These are phyloP conservation scores for Arctia plantaginis DNA, from an alignment of 2,888 invertebrate species.

Conservation along the genomic window DNA sequence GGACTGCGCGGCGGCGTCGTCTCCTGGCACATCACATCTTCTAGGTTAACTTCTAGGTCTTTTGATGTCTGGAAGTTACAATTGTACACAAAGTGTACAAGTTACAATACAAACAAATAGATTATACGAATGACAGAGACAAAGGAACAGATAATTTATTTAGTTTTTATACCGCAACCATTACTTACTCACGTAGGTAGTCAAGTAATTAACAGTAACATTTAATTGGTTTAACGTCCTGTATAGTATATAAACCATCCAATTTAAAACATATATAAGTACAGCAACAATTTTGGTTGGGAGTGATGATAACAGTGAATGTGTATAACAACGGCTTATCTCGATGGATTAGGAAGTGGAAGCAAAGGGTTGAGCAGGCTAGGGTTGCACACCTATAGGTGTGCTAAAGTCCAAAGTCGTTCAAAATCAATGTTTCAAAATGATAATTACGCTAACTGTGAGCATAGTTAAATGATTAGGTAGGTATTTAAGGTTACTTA, in stretches of 20 bases:
- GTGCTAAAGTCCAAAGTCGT: too few species aligned
- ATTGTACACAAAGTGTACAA: too few species aligned
- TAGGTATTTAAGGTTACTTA: too few species aligned
- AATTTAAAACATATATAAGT: not conserved
- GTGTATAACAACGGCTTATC: not conserved
- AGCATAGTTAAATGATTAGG: too few species aligned
- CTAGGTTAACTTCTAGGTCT: too few species aligned
- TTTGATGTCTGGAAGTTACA: not conserved
- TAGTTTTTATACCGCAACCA: not conserved
- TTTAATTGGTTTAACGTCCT: not conserved
- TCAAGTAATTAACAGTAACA: conserved; percentile 1
- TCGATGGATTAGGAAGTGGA: not conserved
- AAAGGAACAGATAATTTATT: not conserved
- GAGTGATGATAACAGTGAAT: not conserved
- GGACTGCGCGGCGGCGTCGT: too few species aligned
- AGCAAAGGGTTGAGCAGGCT: not conserved
- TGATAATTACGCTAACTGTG: too few species aligned
- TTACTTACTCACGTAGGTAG: not conserved
- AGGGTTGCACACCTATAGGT: too few species aligned
- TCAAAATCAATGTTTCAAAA: too few species aligned
- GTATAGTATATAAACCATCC: not conserved
- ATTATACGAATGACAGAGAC: not conserved
- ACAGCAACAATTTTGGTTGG: not conserved
- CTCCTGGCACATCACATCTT: too few species aligned
- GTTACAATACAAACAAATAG: not conserved